These are phyloP conservation scores for Murina feae DNA, from an alignment of 2,113 vertebrate genomes.

Conservation along the genomic window DNA sequence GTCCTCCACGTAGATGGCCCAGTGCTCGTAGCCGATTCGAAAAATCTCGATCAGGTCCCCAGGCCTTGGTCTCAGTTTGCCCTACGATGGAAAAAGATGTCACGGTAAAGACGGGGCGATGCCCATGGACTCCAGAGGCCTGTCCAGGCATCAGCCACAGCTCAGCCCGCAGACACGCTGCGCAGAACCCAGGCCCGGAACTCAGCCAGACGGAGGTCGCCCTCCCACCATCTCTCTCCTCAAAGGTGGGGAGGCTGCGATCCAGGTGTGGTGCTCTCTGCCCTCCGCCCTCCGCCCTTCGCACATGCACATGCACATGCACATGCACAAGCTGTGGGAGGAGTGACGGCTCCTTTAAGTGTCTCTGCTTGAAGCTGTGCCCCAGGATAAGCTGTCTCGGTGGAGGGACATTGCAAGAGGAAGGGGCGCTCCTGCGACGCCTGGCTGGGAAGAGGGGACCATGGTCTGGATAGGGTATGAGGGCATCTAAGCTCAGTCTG, in stretches of 20 bases:
- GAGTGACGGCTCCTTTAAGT: background rate
- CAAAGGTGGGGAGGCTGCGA: background rate
- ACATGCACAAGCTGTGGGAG: rapidly evolving
- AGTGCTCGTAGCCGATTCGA: slow-evolving; percentile 74
- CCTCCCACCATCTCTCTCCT: too few species aligned
- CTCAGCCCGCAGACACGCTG: background rate
- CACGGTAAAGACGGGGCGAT: background rate
- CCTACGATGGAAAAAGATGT: background rate
- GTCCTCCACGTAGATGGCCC: slow-evolving; percentile 77
- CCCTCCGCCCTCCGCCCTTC: too few species aligned
- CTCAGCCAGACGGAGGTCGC: too few species aligned
- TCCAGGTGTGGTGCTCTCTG: rapidly evolving
- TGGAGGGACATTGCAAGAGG: background rate
- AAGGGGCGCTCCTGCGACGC: background rate
- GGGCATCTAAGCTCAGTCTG: background rate
- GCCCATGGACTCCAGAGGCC: background rate
- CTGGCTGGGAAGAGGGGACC: too few species aligned
- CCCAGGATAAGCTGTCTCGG: background rate
- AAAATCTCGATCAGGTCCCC: slow-evolving; percentile 80
- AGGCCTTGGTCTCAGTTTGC: slow-evolving; percentile 57
- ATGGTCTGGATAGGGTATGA: background rate
- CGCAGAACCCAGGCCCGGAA: background rate
- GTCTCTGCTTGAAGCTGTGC: background rate
- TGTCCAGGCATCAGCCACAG: background rate
- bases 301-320: too few species aligned